Conservation (phyloP, 2,888 invertebrate species). For the Hypena proboscidalis region DNA sequence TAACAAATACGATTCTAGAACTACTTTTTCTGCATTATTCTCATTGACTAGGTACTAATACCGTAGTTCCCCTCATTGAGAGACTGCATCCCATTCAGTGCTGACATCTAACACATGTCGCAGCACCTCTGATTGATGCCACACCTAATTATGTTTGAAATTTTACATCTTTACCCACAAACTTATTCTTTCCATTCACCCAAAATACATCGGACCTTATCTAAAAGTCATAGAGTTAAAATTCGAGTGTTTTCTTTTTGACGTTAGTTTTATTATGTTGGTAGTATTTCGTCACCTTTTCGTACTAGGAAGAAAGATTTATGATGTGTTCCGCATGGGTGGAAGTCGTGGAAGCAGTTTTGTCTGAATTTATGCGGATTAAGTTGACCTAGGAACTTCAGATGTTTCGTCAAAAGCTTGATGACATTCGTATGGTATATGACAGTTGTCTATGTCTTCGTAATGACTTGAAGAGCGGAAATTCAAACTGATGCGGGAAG, state of each 20-base stretch:
- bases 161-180: conserved; percentile 41
- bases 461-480: too few species aligned
- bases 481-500: too few species aligned
- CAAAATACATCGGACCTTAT: conserved; percentile 2
- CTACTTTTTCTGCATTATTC: too few species aligned
- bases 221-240: accelerated
- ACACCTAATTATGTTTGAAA: conserved; percentile 66
- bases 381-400: conserved; percentile 8
- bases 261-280: conserved; percentile 9
- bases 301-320: conserved; percentile 36
- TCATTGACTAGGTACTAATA: too few species aligned
- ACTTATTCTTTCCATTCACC: neutral
- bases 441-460: too few species aligned
- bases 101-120: conserved; percentile 64
- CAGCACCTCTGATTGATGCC: conserved; percentile 55
- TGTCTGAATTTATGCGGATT: conserved; percentile 22
- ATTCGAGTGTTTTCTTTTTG: neutral
- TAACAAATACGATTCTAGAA: too few species aligned
- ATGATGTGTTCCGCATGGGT: conserved; percentile 35
- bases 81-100: conserved; percentile 35
- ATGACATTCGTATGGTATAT: neutral
- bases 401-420: neutral
- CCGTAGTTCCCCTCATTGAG: conserved; percentile 18
- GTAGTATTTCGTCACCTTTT: conserved; percentile 26
- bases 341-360: conserved; percentile 31